A percentile compares a stretch with the other conserved stretches of the same genome.
Conservation (phyloP, 2,888 invertebrate genomes). For the Caenorhabditis sp. region DNA sequence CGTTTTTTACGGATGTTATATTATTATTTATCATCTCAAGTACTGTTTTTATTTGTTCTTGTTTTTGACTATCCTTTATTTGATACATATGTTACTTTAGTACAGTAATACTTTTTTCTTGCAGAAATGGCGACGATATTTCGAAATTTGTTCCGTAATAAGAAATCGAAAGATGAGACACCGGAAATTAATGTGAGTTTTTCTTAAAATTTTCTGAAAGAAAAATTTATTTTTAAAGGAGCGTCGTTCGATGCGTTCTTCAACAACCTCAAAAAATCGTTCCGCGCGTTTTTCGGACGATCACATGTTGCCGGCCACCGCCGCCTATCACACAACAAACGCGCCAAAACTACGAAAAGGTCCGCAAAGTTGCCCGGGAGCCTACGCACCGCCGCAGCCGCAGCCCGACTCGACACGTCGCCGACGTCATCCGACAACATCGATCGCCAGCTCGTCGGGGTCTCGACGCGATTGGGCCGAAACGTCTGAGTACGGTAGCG, state of each 20-base stretch:
- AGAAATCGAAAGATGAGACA: constrained; percentile 18
- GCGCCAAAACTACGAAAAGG: constrained; percentile 28
- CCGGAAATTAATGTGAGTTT: constrained; percentile 1
- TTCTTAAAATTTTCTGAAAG: not conserved
- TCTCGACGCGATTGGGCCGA: constrained; percentile 19
- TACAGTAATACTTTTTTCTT: not conserved
- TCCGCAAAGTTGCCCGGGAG: constrained; percentile 51
- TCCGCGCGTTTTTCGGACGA: constrained; percentile 31
- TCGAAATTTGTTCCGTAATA: constrained; percentile 36
- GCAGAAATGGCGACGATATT: constrained; percentile 33
- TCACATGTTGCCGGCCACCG: constrained; percentile 39
- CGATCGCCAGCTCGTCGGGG: not conserved
- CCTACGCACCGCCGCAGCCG: constrained; percentile 13
- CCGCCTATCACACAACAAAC: constrained; percentile 43
- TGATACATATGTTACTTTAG: too few species aligned
- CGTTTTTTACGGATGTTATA: too few species aligned
- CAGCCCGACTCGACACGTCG: too few species aligned
- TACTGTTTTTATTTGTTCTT: too few species aligned
- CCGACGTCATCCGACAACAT: too few species aligned
- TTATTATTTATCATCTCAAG: too few species aligned
- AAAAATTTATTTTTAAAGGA: not conserved
- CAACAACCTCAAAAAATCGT: constrained; percentile 4
- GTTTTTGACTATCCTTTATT: too few species aligned
- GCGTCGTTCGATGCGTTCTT: constrained; percentile 20
- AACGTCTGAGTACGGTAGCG: constrained; percentile 53